These are phyloP conservation scores for Lamprologus callipterus DNA, from an alignment of 2,113 vertebrate genomes.

Conservation along the genomic window DNA sequence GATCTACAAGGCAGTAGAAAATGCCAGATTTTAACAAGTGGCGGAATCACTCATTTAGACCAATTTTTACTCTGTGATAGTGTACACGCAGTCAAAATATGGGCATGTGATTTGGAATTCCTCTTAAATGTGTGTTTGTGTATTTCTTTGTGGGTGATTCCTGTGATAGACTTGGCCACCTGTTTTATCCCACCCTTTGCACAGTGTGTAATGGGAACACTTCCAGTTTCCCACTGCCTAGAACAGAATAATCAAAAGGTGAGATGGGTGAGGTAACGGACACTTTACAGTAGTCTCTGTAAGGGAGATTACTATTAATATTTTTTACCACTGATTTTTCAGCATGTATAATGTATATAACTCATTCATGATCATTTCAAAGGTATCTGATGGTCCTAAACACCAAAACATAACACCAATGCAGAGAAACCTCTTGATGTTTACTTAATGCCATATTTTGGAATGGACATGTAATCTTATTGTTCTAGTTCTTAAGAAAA, in stretches of 20 bases:
- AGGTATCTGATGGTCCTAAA: neutral
- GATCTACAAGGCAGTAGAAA: neutral
- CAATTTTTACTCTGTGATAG: neutral
- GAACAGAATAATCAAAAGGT: neutral
- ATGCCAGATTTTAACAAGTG: fast-evolving
- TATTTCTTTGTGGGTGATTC: neutral
- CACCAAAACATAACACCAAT: neutral
- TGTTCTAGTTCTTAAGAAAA: neutral
- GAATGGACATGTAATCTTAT: neutral
- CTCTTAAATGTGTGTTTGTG: neutral
- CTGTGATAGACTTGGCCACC: neutral
- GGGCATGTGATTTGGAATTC: neutral
- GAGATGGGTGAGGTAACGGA: neutral
- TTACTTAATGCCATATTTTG: neutral
- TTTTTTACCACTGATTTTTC: neutral
- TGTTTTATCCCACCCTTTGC: neutral
- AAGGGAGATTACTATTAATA: neutral
- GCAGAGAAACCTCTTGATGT: neutral
- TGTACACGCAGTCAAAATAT: neutral
- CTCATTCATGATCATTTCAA: neutral
- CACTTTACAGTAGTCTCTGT: neutral
- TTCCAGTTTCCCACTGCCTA: neutral
- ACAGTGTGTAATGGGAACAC: neutral
- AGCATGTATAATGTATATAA: neutral
- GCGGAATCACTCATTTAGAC: neutral